A percentile compares a stretch with the other conserved stretches of the same genome.
Evolutionary conservation across 1,140 invertebrate species (phyloP).

Genomic region (Oncopodura yosiiana): DNA sequence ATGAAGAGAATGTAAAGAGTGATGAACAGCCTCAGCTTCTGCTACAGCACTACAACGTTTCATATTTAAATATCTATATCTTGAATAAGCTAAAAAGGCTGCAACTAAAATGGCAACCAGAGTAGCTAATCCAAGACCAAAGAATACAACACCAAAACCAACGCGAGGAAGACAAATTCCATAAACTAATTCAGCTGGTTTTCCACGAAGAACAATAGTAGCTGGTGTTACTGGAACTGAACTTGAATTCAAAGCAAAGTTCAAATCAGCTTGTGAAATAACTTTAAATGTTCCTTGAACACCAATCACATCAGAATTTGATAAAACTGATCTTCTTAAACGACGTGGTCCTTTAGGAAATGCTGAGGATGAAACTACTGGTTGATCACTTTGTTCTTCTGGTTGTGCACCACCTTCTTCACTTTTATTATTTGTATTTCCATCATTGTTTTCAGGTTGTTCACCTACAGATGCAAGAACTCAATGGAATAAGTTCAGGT

Average conservation of each 20-base stretch:
- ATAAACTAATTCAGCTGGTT: slow-evolving; percentile 69
- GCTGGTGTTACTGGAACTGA: slow-evolving; percentile 60
- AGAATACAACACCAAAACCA: slow-evolving; percentile 76
- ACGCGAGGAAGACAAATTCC: slow-evolving; percentile 81
- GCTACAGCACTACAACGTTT: no score
- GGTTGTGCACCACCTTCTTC: slow-evolving; percentile 43
- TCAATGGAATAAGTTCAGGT: no score
- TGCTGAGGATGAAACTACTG: slow-evolving; percentile 42
- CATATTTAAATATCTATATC: no score
- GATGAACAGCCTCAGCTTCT: no score
- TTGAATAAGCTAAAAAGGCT: slow-evolving; percentile 30
- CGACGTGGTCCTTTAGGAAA: slow-evolving; percentile 71
- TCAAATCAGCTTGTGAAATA: slow-evolving; percentile 81
- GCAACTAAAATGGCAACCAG: slow-evolving; percentile 49
- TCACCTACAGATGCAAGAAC: no score
- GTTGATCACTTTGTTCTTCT: slow-evolving; percentile 44
- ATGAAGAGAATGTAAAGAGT: no score
- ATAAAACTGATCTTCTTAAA: slow-evolving; percentile 51
- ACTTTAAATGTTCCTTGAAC: slow-evolving; percentile 79
- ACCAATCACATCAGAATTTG: slow-evolving; percentile 62
- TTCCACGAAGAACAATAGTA: slow-evolving; percentile 56
- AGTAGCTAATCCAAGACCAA: slow-evolving; percentile 71
- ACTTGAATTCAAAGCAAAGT: slow-evolving; percentile 71
- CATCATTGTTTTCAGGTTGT: neutral
- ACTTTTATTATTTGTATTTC: neutral